A percentile compares a stretch with the other conserved stretches of the same genome.
Evolutionary conservation across 2,797 vertebrate genomes (phyloP).

Genomic region (Spondyliosoma cantharus): DNA sequence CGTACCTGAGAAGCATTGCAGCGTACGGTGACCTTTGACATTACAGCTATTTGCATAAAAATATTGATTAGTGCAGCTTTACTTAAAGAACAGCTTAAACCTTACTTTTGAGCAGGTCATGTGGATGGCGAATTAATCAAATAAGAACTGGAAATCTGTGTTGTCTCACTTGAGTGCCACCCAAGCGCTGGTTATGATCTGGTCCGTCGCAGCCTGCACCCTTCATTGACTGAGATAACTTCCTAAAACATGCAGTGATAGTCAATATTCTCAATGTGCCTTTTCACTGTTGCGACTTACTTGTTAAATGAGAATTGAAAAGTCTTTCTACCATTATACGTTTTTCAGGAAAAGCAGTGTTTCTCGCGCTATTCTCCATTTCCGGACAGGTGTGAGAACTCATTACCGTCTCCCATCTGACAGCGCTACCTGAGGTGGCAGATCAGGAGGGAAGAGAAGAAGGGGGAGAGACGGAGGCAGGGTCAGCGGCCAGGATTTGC

Average conservation of each 20-base stretch:
- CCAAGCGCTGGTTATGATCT: background rate
- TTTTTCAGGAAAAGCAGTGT: constrained; percentile 19
- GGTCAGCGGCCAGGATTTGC: constrained; percentile 41
- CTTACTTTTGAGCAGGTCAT: background rate
- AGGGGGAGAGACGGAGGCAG: constrained; percentile 22
- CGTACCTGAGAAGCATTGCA: too few species aligned
- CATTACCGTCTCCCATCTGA: constrained; percentile 59
- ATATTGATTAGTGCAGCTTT: background rate
- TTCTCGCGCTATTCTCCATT: constrained; percentile 34
- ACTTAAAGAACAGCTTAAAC: background rate
- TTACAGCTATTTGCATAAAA: background rate
- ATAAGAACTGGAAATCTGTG: background rate
- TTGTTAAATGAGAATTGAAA: constrained; percentile 45
- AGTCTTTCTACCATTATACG: background rate
- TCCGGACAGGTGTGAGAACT: constrained; percentile 57
- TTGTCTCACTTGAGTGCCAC: background rate
- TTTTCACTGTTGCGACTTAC: constrained; percentile 13
- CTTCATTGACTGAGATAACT: constrained; percentile 13
- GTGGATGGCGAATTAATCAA: background rate
- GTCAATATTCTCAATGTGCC: constrained; percentile 16
- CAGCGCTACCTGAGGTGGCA: constrained; percentile 53
- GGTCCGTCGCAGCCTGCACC: constrained; percentile 9
- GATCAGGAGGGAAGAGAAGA: constrained; percentile 32
- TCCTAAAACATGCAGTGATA: background rate
- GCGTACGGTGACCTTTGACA: background rate